Evolutionary conservation across 2,888 invertebrate genomes (phyloP), one percentile per base, ranked within the genome.

Genomic region (Sisyra terminalis): DNA sequence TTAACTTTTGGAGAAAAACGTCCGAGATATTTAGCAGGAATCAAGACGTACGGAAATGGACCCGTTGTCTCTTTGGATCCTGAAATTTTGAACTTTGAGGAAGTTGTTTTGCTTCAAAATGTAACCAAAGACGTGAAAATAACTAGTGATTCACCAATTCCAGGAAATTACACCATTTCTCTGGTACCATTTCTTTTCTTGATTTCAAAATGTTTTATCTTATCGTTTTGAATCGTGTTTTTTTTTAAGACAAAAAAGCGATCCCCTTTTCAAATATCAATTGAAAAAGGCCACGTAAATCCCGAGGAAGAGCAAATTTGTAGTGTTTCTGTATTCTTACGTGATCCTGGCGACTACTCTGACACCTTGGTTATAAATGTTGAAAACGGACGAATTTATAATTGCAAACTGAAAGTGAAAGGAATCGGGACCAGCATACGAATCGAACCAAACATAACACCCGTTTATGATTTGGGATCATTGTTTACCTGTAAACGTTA

Each of bases 81-180:
- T 0, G 60, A 65, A 39, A 59, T 65, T n/a, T 52, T 82, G 10
- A 67, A 76, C 56, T 81, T 77, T 67, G 77, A 74, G 0, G 66
- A 71, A 47, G 66, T 76, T 1, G 66, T 68, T 39, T 63, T 82
- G 17, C 59, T 83, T 15, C 60, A 60, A 10, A 64, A 59, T 45
- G 60, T 61, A 29, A 60, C 65, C 2, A 67, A 70, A 59, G 53
- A 52, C 1, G 55, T 83, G 1, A 64, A 61, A 1, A 55, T 83
- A 1, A 67, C 67, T 44, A 84, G 80, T 52, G 78, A 82, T 54
- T 79, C 82, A 0, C 80, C 81, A 1, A 75, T 83, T 32, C 55
- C 65, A 38, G 78, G 81, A 1, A 56, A 66, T 48, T 73, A 69
- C 50, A 66, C 58, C 41, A 63, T 67, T 2, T 57, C 59, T 36